Conservation (phyloP, 2,113 vertebrate species). For the Corydoras sp. region DNA sequence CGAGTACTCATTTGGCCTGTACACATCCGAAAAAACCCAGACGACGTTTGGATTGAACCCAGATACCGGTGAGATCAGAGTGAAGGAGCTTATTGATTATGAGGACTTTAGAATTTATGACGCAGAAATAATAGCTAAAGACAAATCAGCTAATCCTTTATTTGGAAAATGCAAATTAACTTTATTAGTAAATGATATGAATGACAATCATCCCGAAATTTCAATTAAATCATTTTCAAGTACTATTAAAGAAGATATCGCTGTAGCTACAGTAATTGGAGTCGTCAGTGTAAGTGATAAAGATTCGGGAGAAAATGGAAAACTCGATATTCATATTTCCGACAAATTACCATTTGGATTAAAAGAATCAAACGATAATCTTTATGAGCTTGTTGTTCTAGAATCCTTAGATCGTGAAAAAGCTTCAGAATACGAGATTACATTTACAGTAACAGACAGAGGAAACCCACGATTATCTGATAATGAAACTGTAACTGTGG, state of each 20-base stretch:
- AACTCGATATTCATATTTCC: slow-evolving; percentile 53
- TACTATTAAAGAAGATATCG: neutral
- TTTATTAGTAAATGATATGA: no score
- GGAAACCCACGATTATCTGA: slow-evolving; percentile 41
- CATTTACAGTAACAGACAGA: slow-evolving; percentile 46
- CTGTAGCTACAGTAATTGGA: slow-evolving; percentile 58
- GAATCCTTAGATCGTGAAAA: slow-evolving; percentile 46
- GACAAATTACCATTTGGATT: slow-evolving; percentile 36
- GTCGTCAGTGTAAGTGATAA: slow-evolving; percentile 62
- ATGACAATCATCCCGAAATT: no score
- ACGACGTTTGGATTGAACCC: no score
- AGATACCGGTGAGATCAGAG: no score
- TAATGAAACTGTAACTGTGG: slow-evolving; percentile 40
- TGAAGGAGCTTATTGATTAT: no score
- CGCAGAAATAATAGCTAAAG: no score
- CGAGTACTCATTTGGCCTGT: no score
- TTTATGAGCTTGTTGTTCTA: slow-evolving; percentile 44
- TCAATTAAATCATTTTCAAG: no score
- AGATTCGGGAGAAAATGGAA: slow-evolving; percentile 60
- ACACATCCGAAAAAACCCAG: no score
- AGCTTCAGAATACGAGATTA: slow-evolving; percentile 47
- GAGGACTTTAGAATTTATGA: no score
- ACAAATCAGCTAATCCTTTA: no score
- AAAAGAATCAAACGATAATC: slow-evolving; percentile 37
- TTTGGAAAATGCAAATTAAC: no score